Percentiles rank a stretch among this genome's conserved stretches.
phyloP scores from a whole-genome alignment of 2,888 invertebrate species.

The Xestia xanthographa region DNA sequence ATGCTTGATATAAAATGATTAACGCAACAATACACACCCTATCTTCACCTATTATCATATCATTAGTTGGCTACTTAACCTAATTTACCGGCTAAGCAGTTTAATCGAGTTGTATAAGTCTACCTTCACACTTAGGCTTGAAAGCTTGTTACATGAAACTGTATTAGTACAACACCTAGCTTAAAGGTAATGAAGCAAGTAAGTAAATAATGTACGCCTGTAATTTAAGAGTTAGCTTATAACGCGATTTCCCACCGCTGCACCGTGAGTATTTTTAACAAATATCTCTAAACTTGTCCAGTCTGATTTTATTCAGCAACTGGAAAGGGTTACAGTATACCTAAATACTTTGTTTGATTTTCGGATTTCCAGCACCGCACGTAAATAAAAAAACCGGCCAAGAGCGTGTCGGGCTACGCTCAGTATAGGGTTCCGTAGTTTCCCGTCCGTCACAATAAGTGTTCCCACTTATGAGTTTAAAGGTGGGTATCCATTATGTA shows the following conservation, averaged over 20 bases:
- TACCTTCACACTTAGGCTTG: neutral
- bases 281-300: neutral
- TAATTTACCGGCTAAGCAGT: neutral
- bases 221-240: neutral
- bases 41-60: neutral
- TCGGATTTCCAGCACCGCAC: neutral
- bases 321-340: neutral
- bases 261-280: neutral
- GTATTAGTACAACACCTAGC: neutral
- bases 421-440: no score
- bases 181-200: neutral
- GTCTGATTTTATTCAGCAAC: neutral
- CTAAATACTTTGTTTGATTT: neutral
- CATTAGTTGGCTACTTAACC: neutral
- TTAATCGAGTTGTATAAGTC: conserved; percentile 14
- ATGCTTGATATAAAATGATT: neutral
- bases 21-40: neutral
- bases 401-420: no score
- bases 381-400: neutral
- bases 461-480: no score
- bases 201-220: neutral
- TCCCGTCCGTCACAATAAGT: no score
- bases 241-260: neutral
- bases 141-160: neutral
- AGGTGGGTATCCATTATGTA: no score